Base-by-base conservation (phyloP, 2,888 invertebrate species). In the Phaedon cochleariae region DNA sequence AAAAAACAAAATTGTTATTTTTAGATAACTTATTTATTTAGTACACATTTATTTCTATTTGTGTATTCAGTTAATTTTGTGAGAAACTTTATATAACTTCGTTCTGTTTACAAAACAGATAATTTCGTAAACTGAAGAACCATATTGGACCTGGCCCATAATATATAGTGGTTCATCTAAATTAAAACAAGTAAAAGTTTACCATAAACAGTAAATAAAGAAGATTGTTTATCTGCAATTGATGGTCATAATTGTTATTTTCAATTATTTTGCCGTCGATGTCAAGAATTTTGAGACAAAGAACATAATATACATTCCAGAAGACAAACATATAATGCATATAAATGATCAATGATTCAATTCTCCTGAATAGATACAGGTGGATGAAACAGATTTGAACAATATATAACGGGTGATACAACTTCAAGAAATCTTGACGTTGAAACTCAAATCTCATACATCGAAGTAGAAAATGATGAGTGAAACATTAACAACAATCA, bases 1-100 rank as follows among this genome's bases (percentile, higher is more conserved):
- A 81, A 81, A 82, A 81, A 81, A 80, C 73, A 79, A 74, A 73
- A 74, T 73, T 80, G 80, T 81, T 81, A 78, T 81, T 80, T 81
- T 80, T 80, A 80, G 81, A 80, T 81, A 81, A 77, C 58, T 73
- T 79, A 74, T 80, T 80, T 81, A 68, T 77, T 76, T 77, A 76
- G 78, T 78, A 73, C 74, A 69, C 73, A 74, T 79, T 77, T 73
- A 76, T 76, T 78, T 53, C 20, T 53, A 74, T 76, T 77, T 78
- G 75, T 78, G 64, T 77, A 67, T 76, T 78, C 74, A 71, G 76
- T 76, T 72, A 75, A 78, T 74, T 79, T 79, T 75, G 71, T 76
- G 74, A 70, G 74, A 75, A 74, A 71, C 67, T 66, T 64, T 62
- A 66, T 67, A 54, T 64, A 59, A 64, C 63, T 45, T 26, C 31